Percentiles rank a stretch among this genome's conserved stretches.
Conservation (phyloP, 2,797 vertebrate species). For the Anomalospiza imberbis region DNA sequence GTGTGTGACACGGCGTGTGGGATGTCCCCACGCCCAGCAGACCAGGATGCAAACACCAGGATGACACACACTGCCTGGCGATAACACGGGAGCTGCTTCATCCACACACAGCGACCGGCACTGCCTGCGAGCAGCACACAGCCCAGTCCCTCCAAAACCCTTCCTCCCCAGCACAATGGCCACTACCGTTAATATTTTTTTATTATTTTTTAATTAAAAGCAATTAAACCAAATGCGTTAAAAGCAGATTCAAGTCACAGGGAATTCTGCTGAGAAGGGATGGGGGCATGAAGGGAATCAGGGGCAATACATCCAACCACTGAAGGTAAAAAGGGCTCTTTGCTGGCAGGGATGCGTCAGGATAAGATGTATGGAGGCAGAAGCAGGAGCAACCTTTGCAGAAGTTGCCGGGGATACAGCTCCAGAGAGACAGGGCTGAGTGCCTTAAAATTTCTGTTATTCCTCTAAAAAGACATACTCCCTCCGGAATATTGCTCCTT, state of each 20-base stretch:
- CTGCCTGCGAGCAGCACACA: background rate
- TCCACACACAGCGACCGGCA: rapidly evolving
- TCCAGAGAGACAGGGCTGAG: background rate
- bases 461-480: background rate
- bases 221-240: background rate
- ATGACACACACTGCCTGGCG: rapidly evolving
- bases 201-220: background rate
- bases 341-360: background rate
- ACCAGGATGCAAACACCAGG: background rate
- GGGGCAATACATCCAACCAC: background rate
- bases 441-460: background rate
- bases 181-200: background rate
- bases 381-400: background rate
- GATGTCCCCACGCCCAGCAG: background rate
- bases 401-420: background rate
- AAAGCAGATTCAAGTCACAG: background rate
- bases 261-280: background rate
- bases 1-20: rapidly evolving
- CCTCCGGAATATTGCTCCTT: background rate
- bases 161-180: background rate
- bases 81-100: background rate
- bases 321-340: background rate
- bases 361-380: background rate
- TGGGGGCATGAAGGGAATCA: background rate
- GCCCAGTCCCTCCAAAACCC: background rate